Evolutionary conservation across 2,113 vertebrate genomes (phyloP).

Genomic region (Paracanthobrama guichenoti): DNA sequence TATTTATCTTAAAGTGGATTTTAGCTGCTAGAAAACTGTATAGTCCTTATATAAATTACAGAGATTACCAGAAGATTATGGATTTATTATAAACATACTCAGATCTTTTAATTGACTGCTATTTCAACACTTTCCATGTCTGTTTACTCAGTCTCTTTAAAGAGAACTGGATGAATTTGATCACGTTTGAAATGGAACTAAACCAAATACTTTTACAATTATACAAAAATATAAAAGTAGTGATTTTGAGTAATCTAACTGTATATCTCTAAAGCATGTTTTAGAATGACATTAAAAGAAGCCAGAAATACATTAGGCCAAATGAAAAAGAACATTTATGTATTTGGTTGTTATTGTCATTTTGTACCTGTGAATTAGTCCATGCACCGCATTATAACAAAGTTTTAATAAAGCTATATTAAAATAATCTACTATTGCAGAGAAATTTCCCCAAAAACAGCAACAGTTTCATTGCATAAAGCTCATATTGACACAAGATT

Average conservation of each 20-base stretch:
- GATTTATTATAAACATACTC: background rate
- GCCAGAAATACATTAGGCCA: background rate
- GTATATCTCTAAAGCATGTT: background rate
- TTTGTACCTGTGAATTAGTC: background rate
- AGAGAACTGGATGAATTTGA: background rate
- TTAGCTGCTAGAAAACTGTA: background rate
- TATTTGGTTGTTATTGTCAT: too few species aligned
- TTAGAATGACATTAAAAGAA: background rate
- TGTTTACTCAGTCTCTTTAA: background rate
- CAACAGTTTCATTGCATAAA: background rate
- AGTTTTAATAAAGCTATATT: background rate
- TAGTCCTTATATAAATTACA: background rate
- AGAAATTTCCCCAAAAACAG: background rate
- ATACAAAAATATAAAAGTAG: background rate
- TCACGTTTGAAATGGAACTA: background rate
- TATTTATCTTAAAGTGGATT: background rate
- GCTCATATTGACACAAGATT: background rate
- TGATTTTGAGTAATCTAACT: background rate
- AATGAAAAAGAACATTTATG: background rate
- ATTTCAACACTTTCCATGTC: background rate
- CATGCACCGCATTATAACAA: background rate
- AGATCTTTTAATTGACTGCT: background rate
- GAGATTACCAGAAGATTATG: background rate
- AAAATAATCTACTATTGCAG: background rate
- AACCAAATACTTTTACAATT: background rate